Percentiles rank a stretch among this genome's conserved stretches.
Evolutionary conservation across 2,113 vertebrate genomes (phyloP).

Genomic region (Vanacampus margaritifer): DNA sequence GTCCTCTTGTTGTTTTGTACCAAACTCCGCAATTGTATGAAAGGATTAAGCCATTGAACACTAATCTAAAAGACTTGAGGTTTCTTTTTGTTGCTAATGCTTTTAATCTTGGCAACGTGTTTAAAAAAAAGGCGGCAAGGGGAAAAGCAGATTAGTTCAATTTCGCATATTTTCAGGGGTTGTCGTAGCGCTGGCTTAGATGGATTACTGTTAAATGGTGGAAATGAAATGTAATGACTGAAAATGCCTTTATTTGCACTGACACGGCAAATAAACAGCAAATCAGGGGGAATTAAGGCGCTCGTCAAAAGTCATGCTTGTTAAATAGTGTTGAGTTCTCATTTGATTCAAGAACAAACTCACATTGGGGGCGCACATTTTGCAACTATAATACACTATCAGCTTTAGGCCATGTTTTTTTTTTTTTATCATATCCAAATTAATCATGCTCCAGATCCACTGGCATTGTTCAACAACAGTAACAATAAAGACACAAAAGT

Average conservation of each 20-base stretch:
- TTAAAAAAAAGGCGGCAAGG: constrained; percentile 41
- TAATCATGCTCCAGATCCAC: constrained; percentile 67
- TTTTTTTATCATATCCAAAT: constrained; percentile 47
- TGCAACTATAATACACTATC: constrained; percentile 31
- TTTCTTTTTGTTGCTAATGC: constrained; percentile 70
- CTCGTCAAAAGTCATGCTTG: background rate
- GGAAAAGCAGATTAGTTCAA: constrained; percentile 70
- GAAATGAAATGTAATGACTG: constrained; percentile 63
- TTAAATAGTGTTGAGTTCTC: background rate
- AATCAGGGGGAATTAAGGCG: constrained; percentile 12
- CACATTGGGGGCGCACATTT: constrained; percentile 14
- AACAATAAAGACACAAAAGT: constrained; percentile 73
- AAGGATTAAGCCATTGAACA: constrained; percentile 74
- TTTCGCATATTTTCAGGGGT: constrained; percentile 62
- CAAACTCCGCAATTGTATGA: constrained; percentile 68
- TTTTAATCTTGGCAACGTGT: constrained; percentile 70
- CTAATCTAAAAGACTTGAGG: constrained; percentile 66
- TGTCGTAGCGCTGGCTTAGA: constrained; percentile 56
- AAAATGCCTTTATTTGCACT: constrained; percentile 43
- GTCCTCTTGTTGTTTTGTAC: constrained; percentile 62
- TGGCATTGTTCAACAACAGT: constrained; percentile 55
- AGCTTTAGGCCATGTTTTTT: constrained; percentile 40
- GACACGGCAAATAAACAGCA: constrained; percentile 12
- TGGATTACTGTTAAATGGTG: constrained; percentile 66
- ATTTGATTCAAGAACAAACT: constrained; percentile 2